phyloP scores from a whole-genome alignment of 2,888 invertebrate species.

The Sipunculus nudus region DNA sequence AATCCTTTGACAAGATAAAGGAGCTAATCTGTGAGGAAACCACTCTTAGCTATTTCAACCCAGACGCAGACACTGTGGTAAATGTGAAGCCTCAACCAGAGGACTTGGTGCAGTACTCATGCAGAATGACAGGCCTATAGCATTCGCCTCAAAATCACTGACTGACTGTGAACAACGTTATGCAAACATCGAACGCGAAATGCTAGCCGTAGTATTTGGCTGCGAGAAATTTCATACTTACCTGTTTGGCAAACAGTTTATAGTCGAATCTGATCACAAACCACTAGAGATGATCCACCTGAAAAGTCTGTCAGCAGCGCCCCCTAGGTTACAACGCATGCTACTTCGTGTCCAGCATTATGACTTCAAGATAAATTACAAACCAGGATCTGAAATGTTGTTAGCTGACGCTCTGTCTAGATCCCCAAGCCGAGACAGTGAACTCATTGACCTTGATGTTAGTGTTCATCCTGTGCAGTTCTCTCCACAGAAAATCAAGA shows the following conservation, averaged over 20 bases:
- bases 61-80: too few species aligned
- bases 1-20: too few species aligned
- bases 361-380: slow-evolving; percentile 21
- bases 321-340: slow-evolving; percentile 31
- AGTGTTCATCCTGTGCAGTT: slow-evolving; percentile 13
- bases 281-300: slow-evolving; percentile 26
- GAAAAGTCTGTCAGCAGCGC: slow-evolving; percentile 23
- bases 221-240: slow-evolving; percentile 26
- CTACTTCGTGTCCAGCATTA: slow-evolving; percentile 29
- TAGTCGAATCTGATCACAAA: slow-evolving; percentile 24
- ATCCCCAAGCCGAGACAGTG: too few species aligned
- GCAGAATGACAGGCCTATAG: slow-evolving; percentile 16
- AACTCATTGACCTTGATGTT: slow-evolving; percentile 19
- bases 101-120: slow-evolving; percentile 30
- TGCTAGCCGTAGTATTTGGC: slow-evolving; percentile 32
- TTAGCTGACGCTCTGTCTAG: too few species aligned
- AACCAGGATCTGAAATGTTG: slow-evolving; percentile 24
- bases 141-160: slow-evolving; percentile 24
- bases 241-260: slow-evolving; percentile 23
- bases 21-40: too few species aligned
- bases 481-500: neutral
- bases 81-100: slow-evolving; percentile 16
- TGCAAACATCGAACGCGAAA: slow-evolving; percentile 33
- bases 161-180: slow-evolving; percentile 19
- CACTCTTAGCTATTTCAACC: too few species aligned